Base-by-base conservation (phyloP, 1,140 invertebrate genomes). In the Sipha flava region DNA sequence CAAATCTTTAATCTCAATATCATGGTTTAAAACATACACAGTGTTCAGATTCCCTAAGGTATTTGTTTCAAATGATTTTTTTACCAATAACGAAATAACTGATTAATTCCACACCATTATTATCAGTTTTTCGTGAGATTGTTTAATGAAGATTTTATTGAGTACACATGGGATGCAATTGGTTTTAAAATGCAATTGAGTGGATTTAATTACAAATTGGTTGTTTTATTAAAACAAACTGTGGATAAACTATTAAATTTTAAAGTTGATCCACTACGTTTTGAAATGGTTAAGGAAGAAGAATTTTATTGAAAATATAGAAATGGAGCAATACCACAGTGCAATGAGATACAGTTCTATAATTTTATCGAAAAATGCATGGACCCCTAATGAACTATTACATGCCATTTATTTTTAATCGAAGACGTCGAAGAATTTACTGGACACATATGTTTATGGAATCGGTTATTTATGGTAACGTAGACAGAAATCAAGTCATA, bases 11-110 rank as follows among this genome's bases (percentile, higher is more conserved):
- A 86, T 95, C 57, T 88, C 92, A 81, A 87, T 95, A 82, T 86
- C 96, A 1, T 99, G 97, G 97, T 97, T 92, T 85, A 96, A 97
- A 84, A 94, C 97, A 85, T 97, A 99, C 86, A 91, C 94, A 83
- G 93, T 95, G 85, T 98, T 94, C 86, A 86, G 91, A 9, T 87
- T 98, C 70, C 97, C 97, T 0, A 98, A 97, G 87, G 91, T 93
- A 2, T 92, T 91, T 84, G 87, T 95, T 81, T 91, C 89, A 62
- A 90, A 96, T 82, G 91, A 95, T 83, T 90, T 96, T 82, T 88
- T 91, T 85, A 97, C 95, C 85, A 95, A 96, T 0, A 85, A 96
- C 57, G 92, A 93, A 1, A 95, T 95, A 86, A 84, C 92, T 80
- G 95, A 98, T 87, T 96, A 97, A 0, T 82, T 92, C 1, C 92